These are phyloP conservation scores for Syngnathus scovelli DNA, from an alignment of 2,113 vertebrate species.

Conservation along the genomic window DNA sequence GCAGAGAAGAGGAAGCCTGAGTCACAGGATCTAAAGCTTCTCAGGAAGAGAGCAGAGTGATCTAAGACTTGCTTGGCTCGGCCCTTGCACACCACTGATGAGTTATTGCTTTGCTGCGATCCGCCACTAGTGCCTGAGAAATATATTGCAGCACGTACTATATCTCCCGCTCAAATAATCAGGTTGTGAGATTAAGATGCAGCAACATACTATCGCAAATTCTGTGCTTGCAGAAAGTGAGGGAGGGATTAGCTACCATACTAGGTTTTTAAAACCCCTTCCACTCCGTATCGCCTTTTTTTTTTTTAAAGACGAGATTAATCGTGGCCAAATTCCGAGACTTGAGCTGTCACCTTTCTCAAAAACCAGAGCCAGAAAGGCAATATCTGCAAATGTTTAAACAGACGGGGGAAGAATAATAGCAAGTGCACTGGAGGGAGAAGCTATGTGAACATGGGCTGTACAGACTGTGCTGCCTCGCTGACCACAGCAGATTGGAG, in stretches of 20 bases:
- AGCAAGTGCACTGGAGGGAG: slow-evolving; percentile 46
- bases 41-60: slow-evolving; percentile 63
- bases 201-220: slow-evolving; percentile 20
- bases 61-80: slow-evolving; percentile 55
- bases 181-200: slow-evolving; percentile 39
- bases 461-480: slow-evolving; percentile 50
- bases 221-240: slow-evolving; percentile 9
- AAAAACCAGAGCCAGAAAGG: slow-evolving; percentile 25
- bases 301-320: not conserved
- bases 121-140: slow-evolving; percentile 32
- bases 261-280: not conserved
- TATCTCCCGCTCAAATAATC: slow-evolving; percentile 45
- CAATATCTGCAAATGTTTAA: slow-evolving; percentile 47
- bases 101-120: slow-evolving; percentile 47
- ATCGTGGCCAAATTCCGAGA: slow-evolving; percentile 20
- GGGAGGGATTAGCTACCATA: not conserved
- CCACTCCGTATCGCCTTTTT: no score
- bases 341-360: slow-evolving; percentile 23
- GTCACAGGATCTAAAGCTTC: slow-evolving; percentile 56
- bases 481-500: slow-evolving; percentile 62
- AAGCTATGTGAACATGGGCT: slow-evolving; percentile 49
- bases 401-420: slow-evolving; percentile 49
- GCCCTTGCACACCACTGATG: slow-evolving; percentile 50
- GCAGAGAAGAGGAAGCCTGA: slow-evolving; percentile 56
- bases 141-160: slow-evolving; percentile 43